Conservation (phyloP, 2,888 invertebrate species). For the Geophilus truncorum region DNA sequence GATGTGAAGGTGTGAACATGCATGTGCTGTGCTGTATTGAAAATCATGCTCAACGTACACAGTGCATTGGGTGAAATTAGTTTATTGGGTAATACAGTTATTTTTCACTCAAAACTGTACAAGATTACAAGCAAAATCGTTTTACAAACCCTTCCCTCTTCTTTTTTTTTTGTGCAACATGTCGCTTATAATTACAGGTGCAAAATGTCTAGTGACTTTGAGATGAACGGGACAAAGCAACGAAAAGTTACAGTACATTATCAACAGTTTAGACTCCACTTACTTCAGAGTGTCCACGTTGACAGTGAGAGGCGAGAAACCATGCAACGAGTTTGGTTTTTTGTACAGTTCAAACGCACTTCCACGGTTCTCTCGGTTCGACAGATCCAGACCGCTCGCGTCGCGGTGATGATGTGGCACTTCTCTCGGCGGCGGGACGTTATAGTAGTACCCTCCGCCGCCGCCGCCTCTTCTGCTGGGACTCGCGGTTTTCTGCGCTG, state of each 20-base stretch:
- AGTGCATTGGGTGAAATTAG: constrained; percentile 7
- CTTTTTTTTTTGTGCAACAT: neutral
- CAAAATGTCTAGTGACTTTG: neutral
- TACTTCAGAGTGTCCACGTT: constrained; percentile 30
- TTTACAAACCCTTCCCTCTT: neutral
- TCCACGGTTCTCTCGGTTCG: constrained; percentile 83
- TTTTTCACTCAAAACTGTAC: neutral
- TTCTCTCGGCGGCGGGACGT: constrained; percentile 48
- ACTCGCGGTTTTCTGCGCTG: constrained; percentile 30
- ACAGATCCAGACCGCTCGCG: constrained; percentile 60
- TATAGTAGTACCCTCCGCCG: constrained; percentile 55
- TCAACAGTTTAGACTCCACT: constrained; percentile 28
- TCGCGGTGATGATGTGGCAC: constrained; percentile 47
- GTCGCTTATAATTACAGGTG: neutral
- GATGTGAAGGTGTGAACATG: neutral
- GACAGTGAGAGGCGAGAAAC: constrained; percentile 35
- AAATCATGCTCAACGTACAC: neutral
- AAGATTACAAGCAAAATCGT: neutral
- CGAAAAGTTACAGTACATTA: neutral
- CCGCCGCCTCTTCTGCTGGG: constrained; percentile 39
- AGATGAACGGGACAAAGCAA: constrained; percentile 2
- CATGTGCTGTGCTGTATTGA: neutral
- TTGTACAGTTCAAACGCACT: constrained; percentile 93
- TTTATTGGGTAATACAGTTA: neutral
- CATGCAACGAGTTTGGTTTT: constrained; percentile 58